These are phyloP conservation scores for Zaprionus tsacasi DNA, from an alignment of 1,140 invertebrate species.

Conservation along the genomic window DNA sequence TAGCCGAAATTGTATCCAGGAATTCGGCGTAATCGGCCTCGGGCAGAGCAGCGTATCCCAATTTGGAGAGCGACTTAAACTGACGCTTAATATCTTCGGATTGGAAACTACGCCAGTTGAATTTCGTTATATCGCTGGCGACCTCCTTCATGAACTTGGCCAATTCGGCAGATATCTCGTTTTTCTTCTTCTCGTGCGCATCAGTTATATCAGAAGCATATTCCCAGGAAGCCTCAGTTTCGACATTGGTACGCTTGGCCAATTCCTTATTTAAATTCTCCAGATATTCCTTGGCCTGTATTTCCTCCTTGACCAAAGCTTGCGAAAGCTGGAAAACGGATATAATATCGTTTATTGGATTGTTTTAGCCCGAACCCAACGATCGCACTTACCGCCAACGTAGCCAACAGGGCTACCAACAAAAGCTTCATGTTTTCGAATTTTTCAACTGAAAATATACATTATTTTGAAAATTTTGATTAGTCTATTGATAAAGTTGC, in stretches of 20 bases:
- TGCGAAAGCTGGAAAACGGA: slow-evolving; percentile 44
- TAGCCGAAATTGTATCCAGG: slow-evolving; percentile 88
- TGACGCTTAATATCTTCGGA: slow-evolving; percentile 87
- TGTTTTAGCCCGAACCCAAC: neutral
- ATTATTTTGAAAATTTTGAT: slow-evolving; percentile 52
- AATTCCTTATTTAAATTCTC: slow-evolving; percentile 86
- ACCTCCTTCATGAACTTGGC: slow-evolving; percentile 83
- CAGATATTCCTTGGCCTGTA: slow-evolving; percentile 87
- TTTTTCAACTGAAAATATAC: slow-evolving; percentile 47
- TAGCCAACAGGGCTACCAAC: slow-evolving; percentile 60
- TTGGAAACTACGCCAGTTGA: slow-evolving; percentile 87
- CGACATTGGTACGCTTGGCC: slow-evolving; percentile 86
- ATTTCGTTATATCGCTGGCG: slow-evolving; percentile 86
- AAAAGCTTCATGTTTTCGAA: slow-evolving; percentile 69
- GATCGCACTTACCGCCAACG: slow-evolving; percentile 64
- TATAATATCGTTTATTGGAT: neutral
- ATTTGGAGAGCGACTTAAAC: slow-evolving; percentile 87
- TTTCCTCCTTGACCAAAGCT: slow-evolving; percentile 85
- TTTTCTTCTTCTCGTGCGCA: slow-evolving; percentile 87
- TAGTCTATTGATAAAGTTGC: slow-evolving; percentile 13
- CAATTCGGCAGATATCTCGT: slow-evolving; percentile 80
- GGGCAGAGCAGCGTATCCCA: slow-evolving; percentile 89
- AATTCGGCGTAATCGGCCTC: slow-evolving; percentile 88
- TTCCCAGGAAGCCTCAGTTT: slow-evolving; percentile 87
- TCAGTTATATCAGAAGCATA: slow-evolving; percentile 91